Evolutionary conservation across 30 jellyfish, hydroid and myxozoan species (phyloP).

Genomic region (Chrysaora quinquecirrha): DNA sequence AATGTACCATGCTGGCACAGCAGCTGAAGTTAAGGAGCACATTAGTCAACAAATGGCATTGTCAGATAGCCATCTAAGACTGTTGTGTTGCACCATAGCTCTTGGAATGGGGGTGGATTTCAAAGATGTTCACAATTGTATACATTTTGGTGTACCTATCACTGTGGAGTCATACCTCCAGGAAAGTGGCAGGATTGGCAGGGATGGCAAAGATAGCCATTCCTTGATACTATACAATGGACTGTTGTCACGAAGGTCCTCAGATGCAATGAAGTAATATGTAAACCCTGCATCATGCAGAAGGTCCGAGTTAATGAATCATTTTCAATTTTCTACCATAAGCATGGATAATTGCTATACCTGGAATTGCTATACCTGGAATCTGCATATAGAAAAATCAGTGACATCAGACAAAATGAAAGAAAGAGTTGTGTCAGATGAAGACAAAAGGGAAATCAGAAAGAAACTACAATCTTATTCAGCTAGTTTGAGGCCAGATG

Average conservation of each 20-base stretch:
- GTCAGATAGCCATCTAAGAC: too few species aligned
- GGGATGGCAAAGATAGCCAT: constrained; percentile 5
- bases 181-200: constrained; percentile 18
- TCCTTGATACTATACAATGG: background rate
- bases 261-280: background rate
- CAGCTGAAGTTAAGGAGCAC: constrained; percentile 6
- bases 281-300: background rate
- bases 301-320: background rate
- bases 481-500: background rate
- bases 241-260: background rate
- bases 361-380: background rate
- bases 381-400: background rate
- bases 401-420: background rate
- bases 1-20: constrained; percentile 44
- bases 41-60: constrained; percentile 1
- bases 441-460: background rate
- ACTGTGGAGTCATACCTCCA: background rate
- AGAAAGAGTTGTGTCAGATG: background rate
- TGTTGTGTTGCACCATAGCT: too few species aligned
- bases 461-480: background rate
- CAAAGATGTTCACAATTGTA: too few species aligned
- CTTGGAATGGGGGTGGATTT: too few species aligned
- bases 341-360: background rate
- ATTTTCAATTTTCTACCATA: background rate
- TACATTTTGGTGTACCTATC: too few species aligned